Evolutionary conservation across 2,888 invertebrate genomes (phyloP).

Genomic region (Epirrita christyi): DNA sequence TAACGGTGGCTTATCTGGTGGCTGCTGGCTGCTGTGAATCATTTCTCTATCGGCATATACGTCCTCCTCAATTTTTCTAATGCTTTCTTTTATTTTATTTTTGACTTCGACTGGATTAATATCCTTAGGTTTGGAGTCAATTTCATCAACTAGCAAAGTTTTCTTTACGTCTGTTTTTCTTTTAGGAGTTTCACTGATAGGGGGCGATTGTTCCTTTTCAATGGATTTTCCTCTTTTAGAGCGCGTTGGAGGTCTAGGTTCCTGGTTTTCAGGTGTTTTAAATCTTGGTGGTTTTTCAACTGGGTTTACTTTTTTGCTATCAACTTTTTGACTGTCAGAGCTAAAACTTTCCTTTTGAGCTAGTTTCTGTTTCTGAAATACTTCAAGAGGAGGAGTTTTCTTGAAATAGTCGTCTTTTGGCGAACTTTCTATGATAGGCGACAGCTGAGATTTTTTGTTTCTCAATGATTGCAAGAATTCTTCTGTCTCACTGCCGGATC

Average conservation of each 20-base stretch:
- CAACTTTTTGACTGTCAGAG: slow-evolving; percentile 55
- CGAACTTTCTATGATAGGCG: slow-evolving; percentile 91
- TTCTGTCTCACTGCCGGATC: slow-evolving; percentile 86
- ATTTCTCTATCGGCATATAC: slow-evolving; percentile 84
- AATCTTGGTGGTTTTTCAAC: slow-evolving; percentile 76
- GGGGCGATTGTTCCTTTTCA: slow-evolving; percentile 65
- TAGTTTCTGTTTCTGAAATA: slow-evolving; percentile 67
- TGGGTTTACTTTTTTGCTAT: slow-evolving; percentile 72
- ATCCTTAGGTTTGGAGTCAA: slow-evolving; percentile 66
- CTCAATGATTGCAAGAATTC: slow-evolving; percentile 81
- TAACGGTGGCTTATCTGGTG: slow-evolving; percentile 87
- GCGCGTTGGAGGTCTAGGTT: slow-evolving; percentile 71
- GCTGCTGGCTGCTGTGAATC: slow-evolving; percentile 90
- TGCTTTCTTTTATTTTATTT: slow-evolving; percentile 80
- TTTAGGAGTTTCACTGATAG: slow-evolving; percentile 74
- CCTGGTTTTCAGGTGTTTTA: slow-evolving; percentile 70
- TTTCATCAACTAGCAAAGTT: slow-evolving; percentile 68
- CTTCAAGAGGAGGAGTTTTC: slow-evolving; percentile 71
- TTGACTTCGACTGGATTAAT: slow-evolving; percentile 63
- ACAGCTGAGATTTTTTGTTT: slow-evolving; percentile 88
- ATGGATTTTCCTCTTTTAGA: slow-evolving; percentile 69
- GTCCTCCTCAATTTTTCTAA: slow-evolving; percentile 79
- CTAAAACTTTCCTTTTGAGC: slow-evolving; percentile 59
- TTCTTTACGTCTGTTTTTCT: slow-evolving; percentile 70
- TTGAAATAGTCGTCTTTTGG: slow-evolving; percentile 89